phyloP scores from a whole-genome alignment of 2,113 vertebrate species.

The Scalopus aquaticus region DNA sequence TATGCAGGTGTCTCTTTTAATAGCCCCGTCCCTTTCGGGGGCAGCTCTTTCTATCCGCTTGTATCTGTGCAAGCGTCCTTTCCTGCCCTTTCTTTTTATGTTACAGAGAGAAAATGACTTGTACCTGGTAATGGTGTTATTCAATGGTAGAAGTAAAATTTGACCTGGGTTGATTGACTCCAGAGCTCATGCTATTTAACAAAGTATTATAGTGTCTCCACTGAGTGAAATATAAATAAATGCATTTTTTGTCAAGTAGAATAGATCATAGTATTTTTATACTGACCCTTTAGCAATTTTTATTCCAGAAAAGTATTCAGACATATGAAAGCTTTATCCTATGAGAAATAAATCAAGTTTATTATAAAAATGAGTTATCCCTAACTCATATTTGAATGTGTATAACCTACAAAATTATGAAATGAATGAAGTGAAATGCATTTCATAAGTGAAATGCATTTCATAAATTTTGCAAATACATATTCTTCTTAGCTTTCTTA shows the following conservation, averaged over 20 bases:
- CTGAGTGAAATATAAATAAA: not conserved
- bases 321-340: not conserved
- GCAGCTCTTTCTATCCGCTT: no score
- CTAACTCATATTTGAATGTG: not conserved
- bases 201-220: not conserved
- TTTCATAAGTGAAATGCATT: not conserved
- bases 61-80: no score
- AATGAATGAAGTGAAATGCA: not conserved
- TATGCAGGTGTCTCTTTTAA: no score
- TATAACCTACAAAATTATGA: not conserved
- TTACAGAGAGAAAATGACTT: not conserved
- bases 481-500: not conserved
- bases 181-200: not conserved
- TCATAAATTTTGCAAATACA: not conserved
- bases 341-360: not conserved
- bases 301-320: not conserved
- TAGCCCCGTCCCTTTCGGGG: no score
- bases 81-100: no score
- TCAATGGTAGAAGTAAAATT: not conserved
- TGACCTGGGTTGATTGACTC: not conserved
- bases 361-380: not conserved
- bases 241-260: not conserved
- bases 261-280: not conserved
- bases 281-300: not conserved
- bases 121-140: not conserved